Base-by-base conservation (phyloP, 2,888 invertebrate species). In the Phytoseiulus persimilis region DNA sequence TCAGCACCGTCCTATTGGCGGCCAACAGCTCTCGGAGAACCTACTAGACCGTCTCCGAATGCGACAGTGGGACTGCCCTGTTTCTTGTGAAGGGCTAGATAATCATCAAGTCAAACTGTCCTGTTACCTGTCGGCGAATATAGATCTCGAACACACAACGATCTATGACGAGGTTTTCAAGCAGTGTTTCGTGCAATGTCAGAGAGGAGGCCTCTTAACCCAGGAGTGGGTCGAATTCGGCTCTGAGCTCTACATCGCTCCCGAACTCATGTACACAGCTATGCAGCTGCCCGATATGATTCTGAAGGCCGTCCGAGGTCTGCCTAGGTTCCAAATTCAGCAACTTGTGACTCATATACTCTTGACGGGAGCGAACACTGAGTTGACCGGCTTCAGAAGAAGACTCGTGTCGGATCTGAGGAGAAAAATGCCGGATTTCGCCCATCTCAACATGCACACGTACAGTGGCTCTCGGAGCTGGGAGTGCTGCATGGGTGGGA, bases 401-500 rank as follows among this genome's bases (percentile, higher is more conserved):
- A 92, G 93, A 91, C 91, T 93, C 89, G 92, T 92, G 83, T 92
- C 92, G 90, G 93, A 93, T 91, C 91, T 93, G 90, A 91, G 92
- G 83, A 92, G 93, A 90, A 90, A 92, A 90, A 91, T 93, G 89
- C 93, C 93, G 14, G 92, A 93, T 65, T 91, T 93, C 90, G 92
- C 92, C 83, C 91, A 92, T 65, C 91, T 93, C 90, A 92, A 93
- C 90, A 92, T 93, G 92, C 91, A 89, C 28, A 83, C 89, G 45
- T 83, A 89, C 83, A 92, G 92, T 65, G 93, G 93, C 90, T 92
- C 92, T 46, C 92, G 92, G 90, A 93, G 93, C 90, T 93, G 93
- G 93, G 93, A 93, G 91, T 93, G 93, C 33, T 93, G 93, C 46
- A 92, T 93, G 93, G 93, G 93, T 89, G 93, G 93, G 90, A 93